Evolutionary conservation across 2,888 invertebrate species (phyloP).

Genomic region (Camponotus fellah): DNA sequence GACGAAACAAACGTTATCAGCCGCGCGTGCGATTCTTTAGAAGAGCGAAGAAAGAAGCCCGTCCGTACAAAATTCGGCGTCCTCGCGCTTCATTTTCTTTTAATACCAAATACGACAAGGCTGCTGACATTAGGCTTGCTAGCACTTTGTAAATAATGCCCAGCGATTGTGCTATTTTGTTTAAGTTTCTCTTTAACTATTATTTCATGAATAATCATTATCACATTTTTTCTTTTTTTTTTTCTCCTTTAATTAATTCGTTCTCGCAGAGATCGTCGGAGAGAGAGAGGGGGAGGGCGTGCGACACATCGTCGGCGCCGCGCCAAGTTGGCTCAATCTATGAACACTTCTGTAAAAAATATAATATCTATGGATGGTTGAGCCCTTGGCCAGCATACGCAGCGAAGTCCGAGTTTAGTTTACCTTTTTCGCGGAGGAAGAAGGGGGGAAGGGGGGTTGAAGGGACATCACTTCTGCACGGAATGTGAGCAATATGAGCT

Average conservation of each 20-base stretch:
- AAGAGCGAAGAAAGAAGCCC: constrained; percentile 66
- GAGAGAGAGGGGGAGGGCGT: constrained; percentile 80
- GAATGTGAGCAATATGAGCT: constrained; percentile 65
- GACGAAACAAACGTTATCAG: constrained; percentile 40
- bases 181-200: constrained; percentile 80
- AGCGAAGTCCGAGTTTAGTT: constrained; percentile 67
- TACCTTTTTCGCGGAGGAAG: constrained; percentile 60
- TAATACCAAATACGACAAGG: constrained; percentile 79
- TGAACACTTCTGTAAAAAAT: constrained; percentile 86
- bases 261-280: constrained; percentile 81
- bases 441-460: neutral
- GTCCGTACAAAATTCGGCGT: constrained; percentile 68
- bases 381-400: constrained; percentile 80
- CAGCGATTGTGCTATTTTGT: constrained; percentile 85
- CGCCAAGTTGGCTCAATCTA: constrained; percentile 83
- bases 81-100: constrained; percentile 69
- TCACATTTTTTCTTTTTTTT: constrained; percentile 81
- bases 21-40: constrained; percentile 21
- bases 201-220: constrained; percentile 84
- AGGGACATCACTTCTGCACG: constrained; percentile 73
- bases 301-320: constrained; percentile 79
- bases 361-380: constrained; percentile 85
- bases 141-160: constrained; percentile 85
- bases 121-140: constrained; percentile 85
- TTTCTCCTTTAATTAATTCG: constrained; percentile 73